These are phyloP conservation scores for Petrocephalus microphthalmus DNA, from an alignment of 2,113 vertebrate species.

Conservation along the genomic window DNA sequence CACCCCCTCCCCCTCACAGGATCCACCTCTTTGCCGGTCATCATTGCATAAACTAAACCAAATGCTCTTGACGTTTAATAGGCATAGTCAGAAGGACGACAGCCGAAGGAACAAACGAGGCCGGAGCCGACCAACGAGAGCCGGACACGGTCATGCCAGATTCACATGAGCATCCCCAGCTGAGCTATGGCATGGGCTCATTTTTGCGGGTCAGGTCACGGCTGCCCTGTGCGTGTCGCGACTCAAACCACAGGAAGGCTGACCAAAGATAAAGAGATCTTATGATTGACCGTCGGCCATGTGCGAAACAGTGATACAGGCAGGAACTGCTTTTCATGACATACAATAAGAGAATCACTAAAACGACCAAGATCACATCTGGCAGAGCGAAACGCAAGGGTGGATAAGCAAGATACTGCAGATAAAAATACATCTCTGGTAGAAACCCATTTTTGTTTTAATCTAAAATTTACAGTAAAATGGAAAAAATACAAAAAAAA, in stretches of 20 bases:
- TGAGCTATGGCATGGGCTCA: not conserved
- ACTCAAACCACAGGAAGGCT: not conserved
- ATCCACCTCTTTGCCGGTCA: not conserved
- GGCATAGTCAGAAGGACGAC: not conserved
- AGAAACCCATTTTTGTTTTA: conserved; percentile 45
- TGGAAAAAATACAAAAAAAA: conserved; percentile 50
- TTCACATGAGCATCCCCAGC: not conserved
- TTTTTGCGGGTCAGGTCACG: not conserved
- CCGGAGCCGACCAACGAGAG: not conserved
- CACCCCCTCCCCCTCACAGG: not conserved
- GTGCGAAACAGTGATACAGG: not conserved
- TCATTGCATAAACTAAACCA: conserved; percentile 11
- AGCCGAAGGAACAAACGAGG: not conserved
- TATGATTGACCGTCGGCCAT: not conserved
- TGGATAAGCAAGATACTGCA: conserved; percentile 1
- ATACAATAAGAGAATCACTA: conserved; percentile 36
- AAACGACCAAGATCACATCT: conserved; percentile 47
- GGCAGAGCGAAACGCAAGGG: conserved; percentile 38
- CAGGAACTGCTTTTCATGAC: not conserved
- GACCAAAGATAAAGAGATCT: not conserved
- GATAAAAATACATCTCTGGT: conserved; percentile 56
- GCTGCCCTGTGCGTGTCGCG: not conserved
- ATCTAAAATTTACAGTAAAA: conserved; percentile 63
- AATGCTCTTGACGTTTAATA: conserved; percentile 7
- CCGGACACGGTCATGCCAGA: not conserved